A percentile compares a stretch with the other conserved stretches of the same genome.
phyloP scores from a whole-genome alignment of 2,113 vertebrate genomes.

The Maccullochella peelii region DNA sequence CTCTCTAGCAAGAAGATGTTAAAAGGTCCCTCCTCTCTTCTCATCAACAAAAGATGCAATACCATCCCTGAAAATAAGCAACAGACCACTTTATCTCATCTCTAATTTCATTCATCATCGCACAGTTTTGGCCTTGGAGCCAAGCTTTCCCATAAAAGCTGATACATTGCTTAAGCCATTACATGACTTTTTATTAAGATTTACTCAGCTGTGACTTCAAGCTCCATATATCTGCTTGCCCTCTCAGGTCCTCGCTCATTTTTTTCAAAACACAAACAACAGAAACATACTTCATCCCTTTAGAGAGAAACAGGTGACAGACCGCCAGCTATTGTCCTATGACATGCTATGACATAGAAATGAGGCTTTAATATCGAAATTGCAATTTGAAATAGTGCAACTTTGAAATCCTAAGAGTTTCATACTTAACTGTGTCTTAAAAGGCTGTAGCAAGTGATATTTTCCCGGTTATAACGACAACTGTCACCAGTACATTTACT shows the following conservation, averaged over 20 bases:
- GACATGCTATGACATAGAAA: neutral
- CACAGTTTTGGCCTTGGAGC: slow-evolving; percentile 44
- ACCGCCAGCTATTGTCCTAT: neutral
- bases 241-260: slow-evolving; percentile 33
- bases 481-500: neutral
- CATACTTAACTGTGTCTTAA: neutral
- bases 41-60: slow-evolving; percentile 20
- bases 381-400: neutral
- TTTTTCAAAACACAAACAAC: slow-evolving; percentile 33
- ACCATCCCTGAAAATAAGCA: slow-evolving; percentile 33
- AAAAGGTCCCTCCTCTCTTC: neutral
- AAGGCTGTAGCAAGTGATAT: neutral
- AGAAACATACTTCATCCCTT: slow-evolving; percentile 26
- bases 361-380: neutral
- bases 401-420: neutral
- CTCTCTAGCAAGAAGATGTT: slow-evolving; percentile 16
- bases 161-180: slow-evolving; percentile 32
- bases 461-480: neutral
- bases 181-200: slow-evolving; percentile 50
- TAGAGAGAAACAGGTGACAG: slow-evolving; percentile 12
- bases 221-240: slow-evolving; percentile 46
- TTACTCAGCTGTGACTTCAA: slow-evolving; percentile 48
- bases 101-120: slow-evolving; percentile 53
- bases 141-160: slow-evolving; percentile 35
- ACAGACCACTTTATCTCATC: slow-evolving; percentile 35